Conservation (phyloP, 2,797 vertebrate genomes). For the Pipistrellus kuhlii region DNA sequence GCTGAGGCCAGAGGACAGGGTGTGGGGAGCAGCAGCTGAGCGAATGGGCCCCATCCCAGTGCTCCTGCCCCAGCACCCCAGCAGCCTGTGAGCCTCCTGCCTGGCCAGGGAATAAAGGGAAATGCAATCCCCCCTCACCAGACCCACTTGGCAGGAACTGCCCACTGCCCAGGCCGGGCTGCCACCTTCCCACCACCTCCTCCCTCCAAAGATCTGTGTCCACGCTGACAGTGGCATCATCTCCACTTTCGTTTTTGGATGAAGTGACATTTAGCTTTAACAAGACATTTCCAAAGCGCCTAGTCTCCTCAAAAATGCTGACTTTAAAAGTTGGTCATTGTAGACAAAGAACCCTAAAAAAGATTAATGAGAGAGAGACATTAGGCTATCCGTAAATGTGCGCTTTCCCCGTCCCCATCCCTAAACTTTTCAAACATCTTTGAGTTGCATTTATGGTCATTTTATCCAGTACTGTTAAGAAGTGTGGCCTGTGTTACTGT, state of each 20-base stretch:
- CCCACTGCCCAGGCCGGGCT: background rate
- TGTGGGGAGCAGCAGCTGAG: background rate
- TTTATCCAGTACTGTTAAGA: background rate
- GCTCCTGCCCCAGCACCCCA: background rate
- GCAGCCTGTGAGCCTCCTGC: background rate
- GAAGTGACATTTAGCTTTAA: constrained; percentile 88
- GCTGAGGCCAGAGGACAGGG: background rate
- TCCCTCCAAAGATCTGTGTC: constrained; percentile 73
- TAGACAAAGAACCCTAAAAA: constrained; percentile 64
- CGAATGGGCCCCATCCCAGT: background rate
- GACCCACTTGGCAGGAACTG: background rate
- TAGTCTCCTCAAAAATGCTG: constrained; percentile 84
- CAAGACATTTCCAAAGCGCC: constrained; percentile 87
- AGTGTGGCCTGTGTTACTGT: constrained; percentile 16
- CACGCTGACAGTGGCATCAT: constrained; percentile 69
- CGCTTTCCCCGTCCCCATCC: constrained; percentile 40
- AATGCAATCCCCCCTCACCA: background rate
- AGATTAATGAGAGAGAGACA: constrained; percentile 61
- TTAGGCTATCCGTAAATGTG: constrained; percentile 58
- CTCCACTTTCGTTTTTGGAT: constrained; percentile 80
- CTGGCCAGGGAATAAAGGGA: background rate
- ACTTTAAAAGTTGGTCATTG: constrained; percentile 76
- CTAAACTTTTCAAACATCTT: constrained; percentile 34
- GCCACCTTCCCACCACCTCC: constrained; percentile 51
- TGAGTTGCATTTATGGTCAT: constrained; percentile 53